Evolutionary conservation across 2,113 vertebrate genomes (phyloP), one percentile per base, ranked within the genome.

Genomic region (Phoenicopterus ruber): DNA sequence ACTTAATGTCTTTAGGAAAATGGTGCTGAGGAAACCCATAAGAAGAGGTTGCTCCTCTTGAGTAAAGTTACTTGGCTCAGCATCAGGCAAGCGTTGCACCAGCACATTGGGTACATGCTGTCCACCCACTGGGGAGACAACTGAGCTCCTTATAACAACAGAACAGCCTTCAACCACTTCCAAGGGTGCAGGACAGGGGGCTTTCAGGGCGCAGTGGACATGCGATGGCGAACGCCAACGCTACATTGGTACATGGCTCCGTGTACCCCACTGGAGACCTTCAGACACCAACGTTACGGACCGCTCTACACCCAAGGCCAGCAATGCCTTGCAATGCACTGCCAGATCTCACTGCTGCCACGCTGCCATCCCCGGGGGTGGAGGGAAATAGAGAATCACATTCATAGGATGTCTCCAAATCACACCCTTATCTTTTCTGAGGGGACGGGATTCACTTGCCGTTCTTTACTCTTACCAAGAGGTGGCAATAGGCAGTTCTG

Each of bases 181-280:
- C n/a, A 36, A 7, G 17, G 29, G 47, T 29, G n/a, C 28, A 66
- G n/a, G 47, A 59, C 46, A 7, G 11, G 46, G 32, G 26, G 17
- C 31, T 66, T 63, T 32, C 32, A 32, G 67, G 24, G 18, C 29
- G 54, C 54, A 17, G 47, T 47, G 8, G 59, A 28, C 34, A 25
- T 1, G 8, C 10, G 25, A 58, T 21, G 52, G 36, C n/a, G 8
- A 38, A 67, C 9, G 0, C 3, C 70, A 67, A 6, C 1, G 0
- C 44, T 40, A 28, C 8, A 3, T 6, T 11, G 49, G 29, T 50
- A 20, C 19, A 1, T 0, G 3, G 44, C 18, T 84, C 63, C 52
- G 38, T n/a, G 54, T 18, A 28, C 3, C 10, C 46, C 61, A 9
- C 55, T 18, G 19, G 71, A 52, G 52, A 47, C 44, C 40, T 44